Percentiles rank a stretch among this genome's conserved stretches.
Evolutionary conservation across 2,113 vertebrate genomes (phyloP).

Genomic region (Charina bottae): DNA sequence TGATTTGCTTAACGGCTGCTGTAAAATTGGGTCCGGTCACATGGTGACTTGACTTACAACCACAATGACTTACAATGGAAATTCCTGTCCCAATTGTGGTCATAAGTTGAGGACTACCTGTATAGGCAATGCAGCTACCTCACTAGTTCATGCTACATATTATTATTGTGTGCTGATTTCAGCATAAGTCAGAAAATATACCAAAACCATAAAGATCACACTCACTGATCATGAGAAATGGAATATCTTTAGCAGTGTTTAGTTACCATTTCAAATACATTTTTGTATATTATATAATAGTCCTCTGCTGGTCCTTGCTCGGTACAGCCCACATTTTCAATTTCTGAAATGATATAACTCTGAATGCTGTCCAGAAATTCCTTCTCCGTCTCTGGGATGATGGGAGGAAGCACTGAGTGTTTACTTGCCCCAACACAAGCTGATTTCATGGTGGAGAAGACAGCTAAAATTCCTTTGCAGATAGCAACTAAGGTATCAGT

Average conservation of each 20-base stretch:
- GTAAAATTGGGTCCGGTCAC: too few relatives aligned
- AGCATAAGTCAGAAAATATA: not conserved
- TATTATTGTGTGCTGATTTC: not conserved
- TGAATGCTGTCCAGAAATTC: constrained; percentile 66
- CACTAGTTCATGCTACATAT: not conserved
- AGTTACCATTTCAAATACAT: constrained; percentile 75
- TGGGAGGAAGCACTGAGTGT: constrained; percentile 36
- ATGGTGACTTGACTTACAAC: too few relatives aligned
- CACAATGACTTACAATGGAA: too few relatives aligned
- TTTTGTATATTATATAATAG: constrained; percentile 65
- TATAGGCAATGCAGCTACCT: not conserved
- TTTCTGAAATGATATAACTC: constrained; percentile 70
- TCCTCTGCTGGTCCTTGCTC: constrained; percentile 66
- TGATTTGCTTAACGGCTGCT: too few relatives aligned
- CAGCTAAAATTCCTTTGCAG: constrained; percentile 24
- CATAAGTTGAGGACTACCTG: too few relatives aligned
- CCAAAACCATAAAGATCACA: not conserved
- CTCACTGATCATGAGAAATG: not conserved
- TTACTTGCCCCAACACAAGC: not conserved
- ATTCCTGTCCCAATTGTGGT: too few relatives aligned
- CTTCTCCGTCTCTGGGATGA: constrained; percentile 54
- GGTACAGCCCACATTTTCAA: constrained; percentile 56
- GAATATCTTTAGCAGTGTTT: not conserved
- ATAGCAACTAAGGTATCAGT: constrained; percentile 8
- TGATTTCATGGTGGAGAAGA: constrained; percentile 18